A percentile compares a stretch with the other conserved stretches of the same genome.
Evolutionary conservation across 1,140 invertebrate genomes (phyloP).

Genomic region (Megathymus violae): DNA sequence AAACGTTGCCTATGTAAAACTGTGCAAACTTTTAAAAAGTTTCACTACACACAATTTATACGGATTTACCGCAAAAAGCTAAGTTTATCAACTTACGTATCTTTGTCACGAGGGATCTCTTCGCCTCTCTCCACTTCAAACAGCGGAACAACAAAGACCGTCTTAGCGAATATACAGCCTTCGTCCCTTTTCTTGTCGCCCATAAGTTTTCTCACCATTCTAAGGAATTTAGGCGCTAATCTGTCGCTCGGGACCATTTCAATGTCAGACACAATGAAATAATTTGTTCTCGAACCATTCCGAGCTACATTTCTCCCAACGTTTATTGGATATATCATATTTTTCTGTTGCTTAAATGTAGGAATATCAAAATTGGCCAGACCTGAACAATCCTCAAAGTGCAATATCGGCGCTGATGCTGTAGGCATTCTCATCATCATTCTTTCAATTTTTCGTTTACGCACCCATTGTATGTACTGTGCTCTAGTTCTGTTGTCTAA

Average conservation of each 20-base stretch:
- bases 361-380: slow-evolving; percentile 60
- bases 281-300: slow-evolving; percentile 84
- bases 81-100: slow-evolving; percentile 75
- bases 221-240: slow-evolving; percentile 86
- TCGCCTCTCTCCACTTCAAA: slow-evolving; percentile 89
- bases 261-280: slow-evolving; percentile 91
- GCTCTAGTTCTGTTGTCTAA: slow-evolving; percentile 64
- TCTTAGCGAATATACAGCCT: slow-evolving; percentile 76
- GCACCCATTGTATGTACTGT: slow-evolving; percentile 65
- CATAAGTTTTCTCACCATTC: slow-evolving; percentile 84
- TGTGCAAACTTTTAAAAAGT: too few relatives aligned
- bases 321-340: slow-evolving; percentile 90
- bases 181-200: slow-evolving; percentile 68
- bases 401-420: slow-evolving; percentile 45
- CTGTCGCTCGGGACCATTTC: slow-evolving; percentile 89
- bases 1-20: too few relatives aligned
- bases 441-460: slow-evolving; percentile 66
- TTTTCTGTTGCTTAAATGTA: slow-evolving; percentile 83
- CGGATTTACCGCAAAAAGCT: slow-evolving; percentile 34
- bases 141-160: slow-evolving; percentile 88
- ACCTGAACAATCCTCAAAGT: slow-evolving; percentile 70
- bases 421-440: slow-evolving; percentile 58
- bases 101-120: slow-evolving; percentile 85
- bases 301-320: slow-evolving; percentile 89
- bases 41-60: too few relatives aligned